A percentile compares a stretch with the other conserved stretches of the same genome.
Evolutionary conservation across 2,888 invertebrate genomes (phyloP).

Genomic region (Colletes collaris): DNA sequence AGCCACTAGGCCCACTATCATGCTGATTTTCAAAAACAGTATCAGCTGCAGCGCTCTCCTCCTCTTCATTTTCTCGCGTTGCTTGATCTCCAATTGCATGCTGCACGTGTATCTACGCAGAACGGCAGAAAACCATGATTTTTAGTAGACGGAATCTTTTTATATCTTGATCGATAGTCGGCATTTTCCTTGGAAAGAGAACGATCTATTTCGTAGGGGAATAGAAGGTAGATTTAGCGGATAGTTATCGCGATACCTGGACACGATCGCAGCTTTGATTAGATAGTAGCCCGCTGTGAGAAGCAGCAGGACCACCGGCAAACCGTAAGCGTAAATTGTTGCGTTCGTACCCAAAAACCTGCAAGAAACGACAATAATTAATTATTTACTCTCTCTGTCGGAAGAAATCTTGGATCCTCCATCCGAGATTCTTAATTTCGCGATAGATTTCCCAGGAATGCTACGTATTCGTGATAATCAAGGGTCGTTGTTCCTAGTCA

Average conservation of each 20-base stretch:
- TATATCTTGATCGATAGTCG: too few species aligned
- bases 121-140: background rate
- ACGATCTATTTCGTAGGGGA: too few species aligned
- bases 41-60: constrained; percentile 85
- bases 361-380: constrained; percentile 21
- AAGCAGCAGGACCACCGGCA: constrained; percentile 84
- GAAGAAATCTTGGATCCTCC: too few species aligned
- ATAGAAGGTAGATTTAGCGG: background rate
- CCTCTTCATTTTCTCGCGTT: constrained; percentile 86
- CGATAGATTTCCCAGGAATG: too few species aligned
- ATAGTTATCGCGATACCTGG: constrained; percentile 75
- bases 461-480: too few species aligned
- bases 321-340: constrained; percentile 84
- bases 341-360: constrained; percentile 85
- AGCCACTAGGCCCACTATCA: constrained; percentile 83
- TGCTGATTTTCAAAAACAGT: constrained; percentile 85
- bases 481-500: too few species aligned
- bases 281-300: constrained; percentile 83
- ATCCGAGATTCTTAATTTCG: too few species aligned
- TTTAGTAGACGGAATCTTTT: too few species aligned
- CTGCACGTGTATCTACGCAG: constrained; percentile 84
- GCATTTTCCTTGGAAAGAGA: too few species aligned
- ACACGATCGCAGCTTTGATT: constrained; percentile 85
- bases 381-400: too few species aligned
- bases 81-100: constrained; percentile 85